A percentile compares a stretch with the other conserved stretches of the same genome.
Evolutionary conservation across 2,797 vertebrate species (phyloP).

Genomic region (Saxicola maurus): DNA sequence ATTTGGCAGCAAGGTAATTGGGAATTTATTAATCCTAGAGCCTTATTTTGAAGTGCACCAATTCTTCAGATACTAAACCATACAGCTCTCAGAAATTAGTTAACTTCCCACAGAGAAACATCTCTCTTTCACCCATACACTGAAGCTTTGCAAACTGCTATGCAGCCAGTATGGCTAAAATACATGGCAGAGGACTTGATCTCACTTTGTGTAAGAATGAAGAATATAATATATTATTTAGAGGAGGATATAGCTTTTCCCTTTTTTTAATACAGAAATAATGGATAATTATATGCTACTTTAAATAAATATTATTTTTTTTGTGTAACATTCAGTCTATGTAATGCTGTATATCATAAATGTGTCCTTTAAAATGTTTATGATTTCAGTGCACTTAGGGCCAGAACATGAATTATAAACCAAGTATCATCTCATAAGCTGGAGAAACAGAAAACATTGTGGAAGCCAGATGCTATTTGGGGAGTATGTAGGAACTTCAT

Average conservation of each 20-base stretch:
- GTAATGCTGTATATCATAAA: not conserved
- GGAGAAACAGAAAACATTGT: not conserved
- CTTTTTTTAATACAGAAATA: not conserved
- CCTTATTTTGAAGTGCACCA: not conserved
- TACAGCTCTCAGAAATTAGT: not conserved
- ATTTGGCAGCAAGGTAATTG: not conserved
- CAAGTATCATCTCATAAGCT: conserved; percentile 19
- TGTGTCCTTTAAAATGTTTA: conserved; percentile 22
- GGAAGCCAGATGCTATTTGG: not conserved
- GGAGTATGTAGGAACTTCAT: not conserved
- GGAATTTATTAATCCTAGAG: not conserved
- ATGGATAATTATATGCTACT: not conserved
- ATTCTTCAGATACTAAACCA: not conserved
- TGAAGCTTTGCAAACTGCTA: not conserved
- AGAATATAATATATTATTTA: not conserved
- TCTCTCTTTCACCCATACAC: not conserved
- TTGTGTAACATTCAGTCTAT: not conserved
- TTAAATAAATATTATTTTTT: not conserved
- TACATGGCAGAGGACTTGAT: not conserved
- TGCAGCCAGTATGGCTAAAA: not conserved
- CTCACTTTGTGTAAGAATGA: not conserved
- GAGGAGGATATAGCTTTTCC: not conserved
- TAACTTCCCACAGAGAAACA: not conserved
- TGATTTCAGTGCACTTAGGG: not conserved
- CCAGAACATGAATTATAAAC: conserved; percentile 31